Base-by-base conservation (phyloP, 2,797 vertebrate genomes). In the Orestias chungarensis region DNA sequence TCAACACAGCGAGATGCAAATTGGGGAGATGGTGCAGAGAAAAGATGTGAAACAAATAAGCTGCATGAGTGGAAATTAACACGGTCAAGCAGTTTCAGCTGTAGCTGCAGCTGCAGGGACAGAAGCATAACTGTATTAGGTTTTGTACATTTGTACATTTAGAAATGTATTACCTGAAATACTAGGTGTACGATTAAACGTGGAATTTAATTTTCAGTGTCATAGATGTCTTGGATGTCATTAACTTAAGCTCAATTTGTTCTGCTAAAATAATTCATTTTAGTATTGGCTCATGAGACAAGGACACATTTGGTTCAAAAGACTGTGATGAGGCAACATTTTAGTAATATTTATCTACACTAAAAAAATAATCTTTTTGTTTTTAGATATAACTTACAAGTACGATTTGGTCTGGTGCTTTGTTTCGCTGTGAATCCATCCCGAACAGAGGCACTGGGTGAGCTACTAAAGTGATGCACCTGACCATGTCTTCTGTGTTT, bases 11-110 rank as follows among this genome's bases (percentile, higher is more conserved):
- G 11, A 49, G 25, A 23, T 68, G 70, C 20, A 59, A 64, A 50
- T 31, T 68, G 46, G 17, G 69, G 54, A 18, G 35, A 23, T 33
- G 49, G 59, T 18, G 11, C 64, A 57, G 29, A 46, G 43, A 40
- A 71, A 33, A 50, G 31, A 64, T 29, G 70, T 9, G 10, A n/a
- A 61, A 64, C 38, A 64, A 62, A 62, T n/a, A 11, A 25, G 35
- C 23, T 42, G 11, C 59, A 64, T 64, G 42, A 42, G 11, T n/a
- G 38, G 25, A n/a, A 40, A 62, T 25, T 12, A 25, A 25, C 59
- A 40, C 17, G 12, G 38, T 40, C 59, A n/a, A 38, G 14, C 31
- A 61, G 59, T 14, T 25, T 52, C n/a, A 52, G n/a, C 50, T 25
- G 11, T 4, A 17, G 38, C n/a, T 25, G 11, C 11, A 17, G 38